These are phyloP conservation scores for Tribolium madens DNA, from an alignment of 1,140 invertebrate genomes.

Conservation along the genomic window DNA sequence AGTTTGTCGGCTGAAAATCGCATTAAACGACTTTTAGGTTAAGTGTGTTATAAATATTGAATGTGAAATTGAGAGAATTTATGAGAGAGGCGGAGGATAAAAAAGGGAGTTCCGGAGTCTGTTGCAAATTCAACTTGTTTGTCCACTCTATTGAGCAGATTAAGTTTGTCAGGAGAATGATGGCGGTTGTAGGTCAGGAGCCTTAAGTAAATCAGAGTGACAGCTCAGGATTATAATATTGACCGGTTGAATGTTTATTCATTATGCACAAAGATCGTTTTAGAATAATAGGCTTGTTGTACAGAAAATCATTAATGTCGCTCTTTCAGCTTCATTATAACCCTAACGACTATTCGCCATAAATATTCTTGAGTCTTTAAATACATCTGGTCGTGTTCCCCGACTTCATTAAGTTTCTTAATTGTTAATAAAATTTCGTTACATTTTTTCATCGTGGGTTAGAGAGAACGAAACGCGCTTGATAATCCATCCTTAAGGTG, in stretches of 20 bases:
- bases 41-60: constrained; percentile 20
- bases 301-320: constrained; percentile 33
- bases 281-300: constrained; percentile 13
- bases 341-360: constrained; percentile 22
- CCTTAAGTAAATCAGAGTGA: constrained; percentile 42
- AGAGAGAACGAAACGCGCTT: not conserved
- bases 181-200: constrained; percentile 34
- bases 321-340: constrained; percentile 28
- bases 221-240: constrained; percentile 44
- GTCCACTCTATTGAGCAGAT: constrained; percentile 25
- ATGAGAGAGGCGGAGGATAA: not conserved
- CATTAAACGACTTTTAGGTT: not conserved
- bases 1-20: not conserved
- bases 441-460: constrained; percentile 15
- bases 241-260: constrained; percentile 25
- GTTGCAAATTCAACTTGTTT: constrained; percentile 32
- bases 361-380: constrained; percentile 38
- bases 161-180: constrained; percentile 37
- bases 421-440: constrained; percentile 28
- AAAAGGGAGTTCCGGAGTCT: not conserved
- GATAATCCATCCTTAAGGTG: constrained; percentile 2
- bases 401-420: constrained; percentile 27
- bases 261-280: constrained; percentile 11
- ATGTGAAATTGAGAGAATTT: constrained; percentile 14
- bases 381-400: constrained; percentile 19